Evolutionary conservation across 2,113 vertebrate genomes (phyloP), one percentile per base, ranked within the genome.

Genomic region (Anser cygnoides): DNA sequence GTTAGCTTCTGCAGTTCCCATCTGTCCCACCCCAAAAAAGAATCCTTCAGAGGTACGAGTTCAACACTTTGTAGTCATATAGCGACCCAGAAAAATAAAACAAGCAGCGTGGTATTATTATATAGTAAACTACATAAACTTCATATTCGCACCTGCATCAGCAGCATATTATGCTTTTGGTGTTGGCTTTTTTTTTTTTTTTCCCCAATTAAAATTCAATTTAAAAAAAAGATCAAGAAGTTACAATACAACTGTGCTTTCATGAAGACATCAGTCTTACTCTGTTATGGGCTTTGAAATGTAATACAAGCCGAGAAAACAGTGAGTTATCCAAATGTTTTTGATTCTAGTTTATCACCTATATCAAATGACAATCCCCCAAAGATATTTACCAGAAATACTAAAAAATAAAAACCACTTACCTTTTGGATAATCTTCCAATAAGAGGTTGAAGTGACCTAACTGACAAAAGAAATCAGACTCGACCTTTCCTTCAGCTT

Each of bases 361-460:
- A 52, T 41, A 63, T 18, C 13, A 8, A 88, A 76, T 10, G 17
- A 77, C 55, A 83, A 57, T 25, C 43, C 44, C 66, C 26, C 65
- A 49, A 29, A 21, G 16, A 71, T 33, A 75, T 80, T 73, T 72
- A 92, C 33, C 35, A 39, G 9, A 95, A 95, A 62, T 79, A 95
- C 18, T 68, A 49, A 73, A 87, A 96, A 71, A 81, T 50, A 86
- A 90, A 35, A 93, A 87, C 52, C 46, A 85, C 98, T 99, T 98
- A 99, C 99, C 99, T 99, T 99, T 99, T 98, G 99, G 98, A 98
- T 99, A 99, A 98, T 99, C 99, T 98, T 99, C 99, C 98, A 99
- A 98, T 96, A 99, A 98, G 94, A 99, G 99, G 98, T 99, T 99
- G 98, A 99, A 99, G 98, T 99, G 99, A 97, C 99, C 99, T 97